phyloP scores from a whole-genome alignment of 2,113 vertebrate species.

The Percina caprodes region DNA sequence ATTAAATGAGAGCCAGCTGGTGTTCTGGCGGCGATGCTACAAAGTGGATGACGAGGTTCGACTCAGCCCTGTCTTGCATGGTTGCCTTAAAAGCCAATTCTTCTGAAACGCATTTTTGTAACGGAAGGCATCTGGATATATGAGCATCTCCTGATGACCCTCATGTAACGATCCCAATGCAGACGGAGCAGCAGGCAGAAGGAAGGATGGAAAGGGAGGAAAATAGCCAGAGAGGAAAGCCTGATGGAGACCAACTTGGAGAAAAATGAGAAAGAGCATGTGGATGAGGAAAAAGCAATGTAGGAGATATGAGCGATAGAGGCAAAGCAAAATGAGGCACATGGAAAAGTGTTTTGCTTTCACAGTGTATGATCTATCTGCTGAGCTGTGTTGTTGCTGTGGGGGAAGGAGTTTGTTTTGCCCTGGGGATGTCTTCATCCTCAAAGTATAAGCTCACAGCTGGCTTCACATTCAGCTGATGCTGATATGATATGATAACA shows the following conservation, averaged over 20 bases:
- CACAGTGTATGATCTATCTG: slow-evolving; percentile 52
- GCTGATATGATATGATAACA: background rate
- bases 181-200: slow-evolving; percentile 47
- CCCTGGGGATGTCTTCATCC: slow-evolving; percentile 49
- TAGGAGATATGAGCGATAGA: slow-evolving; percentile 27
- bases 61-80: slow-evolving; percentile 24
- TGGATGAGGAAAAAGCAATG: slow-evolving; percentile 18
- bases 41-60: slow-evolving; percentile 15
- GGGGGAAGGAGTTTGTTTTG: slow-evolving; percentile 55
- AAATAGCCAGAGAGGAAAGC: slow-evolving; percentile 3
- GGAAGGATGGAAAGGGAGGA: slow-evolving; percentile 9
- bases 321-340: slow-evolving; percentile 28
- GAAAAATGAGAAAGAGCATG: slow-evolving; percentile 28
- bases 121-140: slow-evolving; percentile 70
- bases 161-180: slow-evolving; percentile 47
- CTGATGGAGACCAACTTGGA: slow-evolving; percentile 37
- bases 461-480: slow-evolving; percentile 35
- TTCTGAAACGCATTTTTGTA: slow-evolving; percentile 57
- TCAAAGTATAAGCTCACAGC: slow-evolving; percentile 54
- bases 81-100: slow-evolving; percentile 55
- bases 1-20: slow-evolving; percentile 72
- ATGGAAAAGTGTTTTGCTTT: slow-evolving; percentile 28
- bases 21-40: slow-evolving; percentile 45
- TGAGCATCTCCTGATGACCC: slow-evolving; percentile 53
- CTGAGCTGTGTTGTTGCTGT: slow-evolving; percentile 51